Conservation (phyloP, 2,113 vertebrate genomes). For the Thermophis baileyi region DNA sequence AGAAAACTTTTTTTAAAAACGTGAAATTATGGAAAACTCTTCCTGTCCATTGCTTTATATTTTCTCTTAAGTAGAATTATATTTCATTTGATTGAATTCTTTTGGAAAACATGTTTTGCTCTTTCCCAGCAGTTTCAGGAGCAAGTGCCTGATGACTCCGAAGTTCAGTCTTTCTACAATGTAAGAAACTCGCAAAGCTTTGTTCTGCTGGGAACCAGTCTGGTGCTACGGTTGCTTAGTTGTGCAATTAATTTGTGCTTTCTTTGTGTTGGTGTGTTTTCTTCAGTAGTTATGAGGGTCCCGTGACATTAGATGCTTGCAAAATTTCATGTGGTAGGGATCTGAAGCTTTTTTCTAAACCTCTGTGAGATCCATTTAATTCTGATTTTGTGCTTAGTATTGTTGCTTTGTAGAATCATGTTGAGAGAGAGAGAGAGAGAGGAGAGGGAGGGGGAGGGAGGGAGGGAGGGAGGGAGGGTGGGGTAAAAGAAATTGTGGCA, state of each 20-base stretch:
- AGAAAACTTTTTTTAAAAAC: not conserved
- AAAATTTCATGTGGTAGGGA: not conserved
- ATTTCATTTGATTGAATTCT: not conserved
- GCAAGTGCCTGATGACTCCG: not conserved
- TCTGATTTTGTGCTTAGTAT: not conserved
- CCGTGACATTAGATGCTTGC: not conserved
- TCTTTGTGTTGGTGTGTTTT: not conserved
- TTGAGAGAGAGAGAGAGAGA: too few relatives aligned
- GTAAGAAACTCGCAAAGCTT: slow-evolving; percentile 24
- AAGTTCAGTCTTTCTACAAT: not conserved
- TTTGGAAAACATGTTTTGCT: not conserved
- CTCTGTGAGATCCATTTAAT: not conserved
- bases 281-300: not conserved
- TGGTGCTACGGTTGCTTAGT: slow-evolving; percentile 23
- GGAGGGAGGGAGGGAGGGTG: not conserved
- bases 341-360: not conserved
- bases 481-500: not conserved
- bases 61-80: not conserved
- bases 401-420: not conserved
- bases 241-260: not conserved
- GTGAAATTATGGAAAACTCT: not conserved
- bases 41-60: not conserved
- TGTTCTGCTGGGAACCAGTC: slow-evolving; percentile 29
- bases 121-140: slow-evolving; percentile 22
- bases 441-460: too few relatives aligned